Evolutionary conservation across 2,888 invertebrate species (phyloP).

Genomic region (Metopia argyrocephala): DNA sequence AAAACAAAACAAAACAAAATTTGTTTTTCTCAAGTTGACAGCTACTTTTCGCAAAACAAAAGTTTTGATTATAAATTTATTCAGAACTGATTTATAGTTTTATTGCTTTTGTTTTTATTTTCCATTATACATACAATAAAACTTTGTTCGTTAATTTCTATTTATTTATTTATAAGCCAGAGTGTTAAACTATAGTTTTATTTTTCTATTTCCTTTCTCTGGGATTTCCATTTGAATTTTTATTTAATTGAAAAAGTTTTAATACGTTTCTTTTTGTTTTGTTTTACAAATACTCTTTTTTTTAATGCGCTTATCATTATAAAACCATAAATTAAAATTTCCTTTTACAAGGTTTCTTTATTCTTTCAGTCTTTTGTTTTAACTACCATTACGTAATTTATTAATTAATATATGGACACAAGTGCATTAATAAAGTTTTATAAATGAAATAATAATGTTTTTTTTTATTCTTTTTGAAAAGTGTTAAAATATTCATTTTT

Average conservation of each 20-base stretch:
- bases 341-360: constrained; percentile 8
- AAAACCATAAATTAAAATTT: constrained; percentile 24
- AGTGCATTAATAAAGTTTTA: not conserved
- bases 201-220: not conserved
- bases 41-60: not conserved
- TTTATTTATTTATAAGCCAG: not conserved
- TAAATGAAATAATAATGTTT: not conserved
- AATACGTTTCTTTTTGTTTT: too few relatives aligned
- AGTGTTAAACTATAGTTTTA: not conserved
- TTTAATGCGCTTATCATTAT: too few relatives aligned
- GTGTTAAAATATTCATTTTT: too few relatives aligned
- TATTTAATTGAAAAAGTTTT: constrained; percentile 57
- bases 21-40: not conserved
- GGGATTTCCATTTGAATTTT: constrained; percentile 35
- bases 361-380: not conserved
- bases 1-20: not conserved
- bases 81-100: too few relatives aligned
- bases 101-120: too few relatives aligned
- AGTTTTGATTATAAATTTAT: constrained; percentile 25
- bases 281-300: constrained; percentile 37
- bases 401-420: constrained; percentile 2
- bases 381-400: not conserved
- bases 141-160: not conserved
- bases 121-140: too few relatives aligned
- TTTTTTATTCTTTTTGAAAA: not conserved